These are phyloP conservation scores for Pocillopora grandis DNA, from an alignment of 92 coral and sea anemone genomes.

Conservation along the genomic window DNA sequence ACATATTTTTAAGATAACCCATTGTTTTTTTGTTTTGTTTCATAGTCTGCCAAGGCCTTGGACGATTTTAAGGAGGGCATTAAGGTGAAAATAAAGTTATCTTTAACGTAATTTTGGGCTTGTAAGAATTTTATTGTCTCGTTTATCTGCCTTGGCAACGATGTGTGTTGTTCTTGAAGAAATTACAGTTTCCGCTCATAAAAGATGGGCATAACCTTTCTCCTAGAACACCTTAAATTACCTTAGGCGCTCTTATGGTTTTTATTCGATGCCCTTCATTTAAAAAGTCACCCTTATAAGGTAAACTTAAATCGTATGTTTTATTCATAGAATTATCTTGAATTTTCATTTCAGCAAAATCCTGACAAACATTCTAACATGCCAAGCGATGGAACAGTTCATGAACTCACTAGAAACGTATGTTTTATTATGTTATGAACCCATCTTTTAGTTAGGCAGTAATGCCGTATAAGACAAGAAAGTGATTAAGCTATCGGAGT, in stretches of 20 bases:
- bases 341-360: conserved; percentile 68
- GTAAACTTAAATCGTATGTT: too few species aligned
- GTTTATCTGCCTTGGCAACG: too few species aligned
- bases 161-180: too few species aligned
- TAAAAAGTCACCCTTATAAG: too few species aligned
- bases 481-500: too few species aligned
- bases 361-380: conserved; percentile 98
- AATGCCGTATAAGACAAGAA: not conserved
- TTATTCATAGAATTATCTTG: too few species aligned
- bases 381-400: conserved; percentile 99
- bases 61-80: conserved; percentile 98
- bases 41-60: conserved; percentile 87
- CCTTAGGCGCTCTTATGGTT: too few species aligned
- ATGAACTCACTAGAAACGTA: conserved; percentile 97
- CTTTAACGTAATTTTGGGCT: not conserved
- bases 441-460: not conserved
- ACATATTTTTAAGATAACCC: not conserved
- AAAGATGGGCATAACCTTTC: too few species aligned
- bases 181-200: too few species aligned
- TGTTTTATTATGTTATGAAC: conserved; percentile 10
- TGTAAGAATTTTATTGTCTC: not conserved
- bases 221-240: too few species aligned
- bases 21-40: not conserved
- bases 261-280: too few species aligned
- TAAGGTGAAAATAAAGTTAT: conserved; percentile 55